Conservation (phyloP, 1,140 invertebrate genomes). For the Cheumatopsyche charites region DNA sequence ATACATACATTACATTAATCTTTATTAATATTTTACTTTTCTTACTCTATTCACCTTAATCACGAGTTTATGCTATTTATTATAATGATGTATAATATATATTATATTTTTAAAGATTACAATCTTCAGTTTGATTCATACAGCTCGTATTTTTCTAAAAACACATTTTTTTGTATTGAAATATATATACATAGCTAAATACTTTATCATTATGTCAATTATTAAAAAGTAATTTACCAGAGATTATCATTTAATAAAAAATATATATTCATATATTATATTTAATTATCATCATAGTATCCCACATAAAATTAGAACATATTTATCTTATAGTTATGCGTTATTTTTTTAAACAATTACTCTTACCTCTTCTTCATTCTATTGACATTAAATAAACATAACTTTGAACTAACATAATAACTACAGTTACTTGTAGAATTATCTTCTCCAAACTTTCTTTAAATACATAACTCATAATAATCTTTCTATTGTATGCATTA, state of each 20-base stretch:
- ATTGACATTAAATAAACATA: slow-evolving; percentile 28
- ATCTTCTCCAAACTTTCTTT: slow-evolving; percentile 31
- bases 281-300: background rate
- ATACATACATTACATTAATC: background rate
- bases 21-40: background rate
- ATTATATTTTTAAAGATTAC: too few relatives aligned
- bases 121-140: background rate
- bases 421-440: slow-evolving; percentile 36
- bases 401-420: slow-evolving; percentile 20
- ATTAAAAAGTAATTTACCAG: slow-evolving; percentile 39
- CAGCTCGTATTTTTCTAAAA: background rate
- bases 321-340: background rate
- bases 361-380: slow-evolving; percentile 27
- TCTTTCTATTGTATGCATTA: slow-evolving; percentile 40
- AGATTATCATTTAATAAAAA: slow-evolving; percentile 18
- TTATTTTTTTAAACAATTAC: slow-evolving; percentile 33
- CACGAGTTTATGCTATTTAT: too few relatives aligned
- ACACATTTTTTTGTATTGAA: slow-evolving; percentile 14
- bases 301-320: background rate
- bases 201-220: slow-evolving; percentile 45
- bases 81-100: too few relatives aligned
- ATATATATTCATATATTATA: slow-evolving; percentile 12
- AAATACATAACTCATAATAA: slow-evolving; percentile 36
- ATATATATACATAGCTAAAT: slow-evolving; percentile 7
- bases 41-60: too few relatives aligned